Evolutionary conservation across 2,888 invertebrate genomes (phyloP).

Genomic region (Harmothoe impar): DNA sequence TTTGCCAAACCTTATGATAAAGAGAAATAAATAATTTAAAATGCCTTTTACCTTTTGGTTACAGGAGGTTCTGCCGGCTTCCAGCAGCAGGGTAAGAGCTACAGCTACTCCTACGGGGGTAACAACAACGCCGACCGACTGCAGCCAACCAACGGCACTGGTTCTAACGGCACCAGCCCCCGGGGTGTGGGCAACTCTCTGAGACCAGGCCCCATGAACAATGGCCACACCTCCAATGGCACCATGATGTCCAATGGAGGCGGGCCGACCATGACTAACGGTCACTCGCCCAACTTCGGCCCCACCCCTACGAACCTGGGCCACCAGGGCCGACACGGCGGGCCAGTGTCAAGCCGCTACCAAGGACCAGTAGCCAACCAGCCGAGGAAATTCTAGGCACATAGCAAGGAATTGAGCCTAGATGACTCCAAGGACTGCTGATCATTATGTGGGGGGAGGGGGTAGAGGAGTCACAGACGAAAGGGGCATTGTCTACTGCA

Average conservation of each 20-base stretch:
- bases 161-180: not conserved
- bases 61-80: not conserved
- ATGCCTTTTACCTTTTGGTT: not conserved
- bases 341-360: not conserved
- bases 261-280: not conserved
- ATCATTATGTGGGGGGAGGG: too few species aligned
- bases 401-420: not conserved
- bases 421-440: not conserved
- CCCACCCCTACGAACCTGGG: constrained; percentile 9
- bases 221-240: not conserved
- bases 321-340: not conserved
- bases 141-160: not conserved
- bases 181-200: not conserved
- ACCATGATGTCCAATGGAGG: not conserved
- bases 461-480: too few species aligned
- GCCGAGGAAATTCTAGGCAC: not conserved
- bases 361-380: not conserved
- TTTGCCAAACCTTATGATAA: too few species aligned
- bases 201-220: not conserved
- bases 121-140: not conserved
- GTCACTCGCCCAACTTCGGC: not conserved
- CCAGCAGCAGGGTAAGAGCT: not conserved
- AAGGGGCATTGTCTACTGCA: too few species aligned
- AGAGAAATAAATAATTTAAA: too few species aligned
- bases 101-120: not conserved